Conservation (phyloP, 2,113 vertebrate species). For the Clarias macrocephalus region DNA sequence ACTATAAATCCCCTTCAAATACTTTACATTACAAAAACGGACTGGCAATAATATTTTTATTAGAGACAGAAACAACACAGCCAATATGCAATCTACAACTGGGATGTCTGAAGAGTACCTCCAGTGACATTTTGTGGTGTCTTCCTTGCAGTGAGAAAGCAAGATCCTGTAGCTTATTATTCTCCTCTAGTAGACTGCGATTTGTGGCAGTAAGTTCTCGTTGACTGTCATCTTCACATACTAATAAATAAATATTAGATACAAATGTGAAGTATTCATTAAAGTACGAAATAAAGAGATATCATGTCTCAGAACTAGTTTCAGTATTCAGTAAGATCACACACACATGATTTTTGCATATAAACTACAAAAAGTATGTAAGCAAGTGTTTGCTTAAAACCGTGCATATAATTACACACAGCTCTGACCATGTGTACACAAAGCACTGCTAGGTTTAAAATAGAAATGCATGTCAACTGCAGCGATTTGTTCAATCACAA, state of each 20-base stretch:
- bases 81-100: neutral
- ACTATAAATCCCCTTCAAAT: neutral
- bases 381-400: neutral
- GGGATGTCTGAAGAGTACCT: constrained; percentile 67
- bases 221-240: constrained; percentile 63
- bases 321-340: neutral
- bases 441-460: neutral
- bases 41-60: neutral
- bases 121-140: constrained; percentile 88
- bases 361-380: neutral
- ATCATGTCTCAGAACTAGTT: neutral
- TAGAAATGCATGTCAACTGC: neutral
- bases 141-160: constrained; percentile 84
- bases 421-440: neutral
- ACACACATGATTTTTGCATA: neutral
- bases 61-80: neutral
- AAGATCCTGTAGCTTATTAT: constrained; percentile 80
- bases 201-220: constrained; percentile 64
- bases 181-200: constrained; percentile 78
- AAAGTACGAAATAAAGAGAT: neutral
- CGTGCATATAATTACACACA: neutral
- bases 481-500: neutral
- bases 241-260: constrained; percentile 44
- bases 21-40: neutral
- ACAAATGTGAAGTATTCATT: neutral